Evolutionary conservation across 1,140 invertebrate genomes (phyloP), one percentile per base, ranked within the genome.

Genomic region (Platyscapa corneri): DNA sequence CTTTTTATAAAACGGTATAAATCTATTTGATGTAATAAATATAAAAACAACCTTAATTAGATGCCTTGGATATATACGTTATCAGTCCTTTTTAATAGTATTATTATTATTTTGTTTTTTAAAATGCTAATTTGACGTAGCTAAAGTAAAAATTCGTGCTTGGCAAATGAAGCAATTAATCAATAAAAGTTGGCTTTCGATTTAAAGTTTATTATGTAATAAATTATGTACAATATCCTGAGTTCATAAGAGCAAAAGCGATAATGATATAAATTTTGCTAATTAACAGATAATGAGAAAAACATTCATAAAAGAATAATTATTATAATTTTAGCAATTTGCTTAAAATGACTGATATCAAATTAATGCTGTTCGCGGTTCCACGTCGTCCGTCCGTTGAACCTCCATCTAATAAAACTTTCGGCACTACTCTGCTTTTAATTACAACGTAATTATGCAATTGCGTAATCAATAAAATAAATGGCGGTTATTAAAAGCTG

Each of bases 401-500:
- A 53, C 65, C 53, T 53, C 72, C 67, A 74, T 74, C 60, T 67
- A 6, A 32, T 37, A 60, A 74, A 82, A 82, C 23, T 82, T 82
- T 74, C 10, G n/a, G 23, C 46, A 60, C 20, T 65, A 6, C 7
- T 74, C 34, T 34, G 34, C 39, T 3, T 27, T 34, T n/a, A 34
- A 64, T 80, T 80, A 67, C 64, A 46, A 34, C 46, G 65, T n/a
- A n/a, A 42, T 27, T 32, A n/a, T 20, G 18, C 32, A 74, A 67
- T 46, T 32, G 34, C 23, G 20, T 2, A 39, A 67, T 16, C 39
- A 32, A 20, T n/a, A 34, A 39, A 18, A 80, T 60, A 80, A 79
- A 53, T 79, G 30, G 56, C 56, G 5, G 8, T 60, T 34, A 34
- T 20, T 77, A 77, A 77, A 27, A 46, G 16, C 70, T 0, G 12